Evolutionary conservation across 2,888 invertebrate genomes (phyloP).

Genomic region (Acheta domesticus): DNA sequence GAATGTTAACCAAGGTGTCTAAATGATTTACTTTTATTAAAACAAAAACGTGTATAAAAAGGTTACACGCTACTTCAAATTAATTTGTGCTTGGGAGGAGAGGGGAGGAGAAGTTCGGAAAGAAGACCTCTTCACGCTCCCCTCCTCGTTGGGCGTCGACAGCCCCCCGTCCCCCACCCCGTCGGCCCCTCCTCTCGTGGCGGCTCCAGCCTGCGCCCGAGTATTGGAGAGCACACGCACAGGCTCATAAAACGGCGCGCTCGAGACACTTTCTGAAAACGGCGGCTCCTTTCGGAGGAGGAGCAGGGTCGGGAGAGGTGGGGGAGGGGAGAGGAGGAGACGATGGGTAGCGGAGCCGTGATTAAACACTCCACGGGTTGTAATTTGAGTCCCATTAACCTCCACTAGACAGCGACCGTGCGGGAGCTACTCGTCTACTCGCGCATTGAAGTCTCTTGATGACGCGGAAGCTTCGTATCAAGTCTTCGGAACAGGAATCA

Average conservation of each 20-base stretch:
- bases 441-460: too few relatives aligned
- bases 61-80: not conserved
- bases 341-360: not conserved
- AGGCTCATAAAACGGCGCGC: not conserved
- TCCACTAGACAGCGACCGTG: too few relatives aligned
- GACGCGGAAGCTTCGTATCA: not conserved
- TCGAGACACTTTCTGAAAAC: too few relatives aligned
- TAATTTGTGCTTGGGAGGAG: not conserved
- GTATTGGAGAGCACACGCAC: not conserved
- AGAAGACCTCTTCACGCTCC: not conserved
- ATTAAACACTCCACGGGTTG: conserved; percentile 8
- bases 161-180: too few relatives aligned
- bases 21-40: not conserved
- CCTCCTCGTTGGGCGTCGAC: not conserved
- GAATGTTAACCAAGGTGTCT: conserved; percentile 9
- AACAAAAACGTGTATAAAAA: not conserved
- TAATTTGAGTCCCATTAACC: not conserved
- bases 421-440: too few relatives aligned
- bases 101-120: not conserved
- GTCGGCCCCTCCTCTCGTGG: too few relatives aligned
- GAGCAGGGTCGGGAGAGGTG: too few relatives aligned
- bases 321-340: not conserved
- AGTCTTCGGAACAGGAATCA: not conserved
- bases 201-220: too few relatives aligned
- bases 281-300: too few relatives aligned